phyloP scores from a whole-genome alignment of 2,797 vertebrate species.

The Micropoecilia bifurca region DNA sequence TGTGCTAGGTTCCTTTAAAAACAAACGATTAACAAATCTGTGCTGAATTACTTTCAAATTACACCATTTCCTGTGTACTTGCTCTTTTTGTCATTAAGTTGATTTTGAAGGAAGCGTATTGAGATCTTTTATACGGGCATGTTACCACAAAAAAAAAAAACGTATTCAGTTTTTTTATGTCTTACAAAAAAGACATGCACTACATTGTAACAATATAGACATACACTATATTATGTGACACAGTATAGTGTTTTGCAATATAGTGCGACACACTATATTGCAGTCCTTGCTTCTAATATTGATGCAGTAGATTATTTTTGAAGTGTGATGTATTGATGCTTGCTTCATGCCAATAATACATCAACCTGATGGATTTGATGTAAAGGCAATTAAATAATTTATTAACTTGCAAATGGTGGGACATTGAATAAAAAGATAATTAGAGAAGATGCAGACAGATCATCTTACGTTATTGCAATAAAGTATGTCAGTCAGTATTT shows the following conservation, averaged over 20 bases:
- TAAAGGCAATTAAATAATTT: not conserved
- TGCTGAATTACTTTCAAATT: not conserved
- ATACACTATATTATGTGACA: no score
- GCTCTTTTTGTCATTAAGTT: not conserved
- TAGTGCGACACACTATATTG: no score
- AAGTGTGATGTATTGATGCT: not conserved
- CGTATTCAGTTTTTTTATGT: not conserved
- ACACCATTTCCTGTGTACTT: not conserved
- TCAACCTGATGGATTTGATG: not conserved
- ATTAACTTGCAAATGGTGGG: not conserved
- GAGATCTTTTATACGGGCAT: not conserved
- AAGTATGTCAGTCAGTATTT: not conserved
- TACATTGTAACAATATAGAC: no score
- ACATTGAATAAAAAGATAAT: not conserved
- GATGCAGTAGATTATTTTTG: not conserved
- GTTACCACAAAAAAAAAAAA: not conserved
- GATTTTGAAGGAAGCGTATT: not conserved
- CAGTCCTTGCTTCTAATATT: not conserved
- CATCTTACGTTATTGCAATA: no score
- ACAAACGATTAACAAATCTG: not conserved
- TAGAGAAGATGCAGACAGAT: not conserved
- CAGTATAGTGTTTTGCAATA: no score
- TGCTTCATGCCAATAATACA: not conserved
- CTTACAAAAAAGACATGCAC: not conserved
- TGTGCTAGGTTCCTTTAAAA: not conserved